phyloP scores from a whole-genome alignment of 2,797 vertebrate genomes.

The Morelia viridis region DNA sequence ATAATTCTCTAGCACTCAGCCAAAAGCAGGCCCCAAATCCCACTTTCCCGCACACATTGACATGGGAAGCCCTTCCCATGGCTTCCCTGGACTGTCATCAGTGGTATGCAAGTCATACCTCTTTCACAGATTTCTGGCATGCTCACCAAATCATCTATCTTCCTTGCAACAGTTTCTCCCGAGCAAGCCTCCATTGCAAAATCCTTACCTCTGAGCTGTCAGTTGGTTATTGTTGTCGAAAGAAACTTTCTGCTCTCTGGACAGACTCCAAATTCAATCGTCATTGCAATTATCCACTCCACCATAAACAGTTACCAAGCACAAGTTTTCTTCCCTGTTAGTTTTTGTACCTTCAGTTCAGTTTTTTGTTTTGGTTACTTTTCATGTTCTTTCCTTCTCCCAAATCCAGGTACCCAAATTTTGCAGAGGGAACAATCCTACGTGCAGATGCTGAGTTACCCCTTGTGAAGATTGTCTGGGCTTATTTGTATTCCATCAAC shows the following conservation, averaged over 20 bases:
- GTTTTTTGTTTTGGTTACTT: not conserved
- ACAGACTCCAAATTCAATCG: slow-evolving; percentile 51
- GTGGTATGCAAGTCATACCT: slow-evolving; percentile 43
- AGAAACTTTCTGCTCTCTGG: slow-evolving; percentile 49
- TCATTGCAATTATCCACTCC: slow-evolving; percentile 52
- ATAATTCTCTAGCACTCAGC: not conserved
- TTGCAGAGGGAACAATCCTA: slow-evolving; percentile 47
- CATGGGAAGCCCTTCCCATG: not conserved
- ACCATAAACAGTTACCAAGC: slow-evolving; percentile 53
- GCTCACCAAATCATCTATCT: not conserved
- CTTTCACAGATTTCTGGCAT: not conserved
- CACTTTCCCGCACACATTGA: too few relatives aligned
- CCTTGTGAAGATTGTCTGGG: slow-evolving; percentile 55
- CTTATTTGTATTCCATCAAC: slow-evolving; percentile 61
- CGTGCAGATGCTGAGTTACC: slow-evolving; percentile 54
- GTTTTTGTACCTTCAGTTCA: too few relatives aligned
- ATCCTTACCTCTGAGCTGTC: slow-evolving; percentile 67
- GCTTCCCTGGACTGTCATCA: not conserved
- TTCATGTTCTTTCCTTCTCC: not conserved
- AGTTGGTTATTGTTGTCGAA: slow-evolving; percentile 56
- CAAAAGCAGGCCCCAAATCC: not conserved
- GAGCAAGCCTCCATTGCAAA: slow-evolving; percentile 58
- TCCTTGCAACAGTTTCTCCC: slow-evolving; percentile 29
- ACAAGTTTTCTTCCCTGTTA: slow-evolving; percentile 12
- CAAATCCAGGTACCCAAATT: slow-evolving; percentile 46